Base-by-base conservation (phyloP, 2,888 invertebrate genomes). In the Molorchus minor region DNA sequence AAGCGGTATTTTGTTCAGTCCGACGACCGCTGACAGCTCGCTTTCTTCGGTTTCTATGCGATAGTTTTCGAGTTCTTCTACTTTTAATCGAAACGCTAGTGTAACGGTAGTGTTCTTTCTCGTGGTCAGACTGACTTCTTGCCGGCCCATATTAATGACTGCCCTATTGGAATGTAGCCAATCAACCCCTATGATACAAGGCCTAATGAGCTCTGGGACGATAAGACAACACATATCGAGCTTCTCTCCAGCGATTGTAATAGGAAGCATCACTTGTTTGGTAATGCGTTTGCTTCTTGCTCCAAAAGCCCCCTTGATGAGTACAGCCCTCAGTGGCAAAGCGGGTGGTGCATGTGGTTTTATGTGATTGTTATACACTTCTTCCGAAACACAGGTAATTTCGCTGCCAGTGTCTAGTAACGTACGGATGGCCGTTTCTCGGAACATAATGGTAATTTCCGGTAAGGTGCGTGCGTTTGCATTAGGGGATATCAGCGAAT, bases 391-490 rank as follows among this genome's bases (percentile, higher is more conserved):
- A 17, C 47, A 47, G 30, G 56, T 41, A 19, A 56, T n/a, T 20
- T 56, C 56, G 16, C 41, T 49, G n/a, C 56, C 56, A 10, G 49
- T 56, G 16, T 56, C 56, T 17, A 56, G n/a, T 7, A 56, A 12
- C 0, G 56, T 43, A 2, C 3, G 30, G 10, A 40, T 43, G 20
- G 1, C 3, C 1, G 16, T 25, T 7, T 40, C 40, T 5, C 15
- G 17, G 25, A 25, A 51, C 1, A 4, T 4, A 16, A 16, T 38
- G 2, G 41, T 1, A 1, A 25, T 25, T 25, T 25, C 25, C 25
- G 25, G 25, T 5, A 25, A 8, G 25, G 8, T 3, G 25, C 25
- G 8, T 3, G 25, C 25, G 3, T 5, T 3, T 5, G 25, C 8
- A 25, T 25, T 25, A 3, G 25, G 25, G 25, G 25, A 5, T 3